phyloP scores from a whole-genome alignment of 2,113 vertebrate genomes.

The Tor tambroides region DNA sequence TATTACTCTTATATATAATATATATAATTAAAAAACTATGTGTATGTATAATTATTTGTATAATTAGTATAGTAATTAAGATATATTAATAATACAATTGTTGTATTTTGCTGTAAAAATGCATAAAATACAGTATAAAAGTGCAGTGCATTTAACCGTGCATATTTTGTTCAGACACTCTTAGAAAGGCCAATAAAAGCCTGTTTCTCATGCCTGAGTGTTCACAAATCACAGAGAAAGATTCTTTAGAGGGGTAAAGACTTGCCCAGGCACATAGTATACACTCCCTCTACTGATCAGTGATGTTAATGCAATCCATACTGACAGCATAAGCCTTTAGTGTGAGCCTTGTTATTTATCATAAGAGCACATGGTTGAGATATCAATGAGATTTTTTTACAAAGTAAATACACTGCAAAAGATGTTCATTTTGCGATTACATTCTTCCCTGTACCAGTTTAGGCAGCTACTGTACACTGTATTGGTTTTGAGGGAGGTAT shows the following conservation, averaged over 20 bases:
- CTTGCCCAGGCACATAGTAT: neutral
- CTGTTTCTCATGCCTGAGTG: neutral
- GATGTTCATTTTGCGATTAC: neutral
- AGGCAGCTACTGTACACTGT: neutral
- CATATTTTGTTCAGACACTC: neutral
- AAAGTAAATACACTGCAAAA: neutral
- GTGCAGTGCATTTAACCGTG: neutral
- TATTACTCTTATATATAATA: too few species aligned
- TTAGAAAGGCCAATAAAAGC: neutral
- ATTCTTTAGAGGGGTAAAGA: neutral
- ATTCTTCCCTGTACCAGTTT: neutral
- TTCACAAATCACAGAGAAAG: neutral
- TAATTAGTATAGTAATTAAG: neutral
- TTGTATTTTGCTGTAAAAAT: neutral
- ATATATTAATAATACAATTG: neutral
- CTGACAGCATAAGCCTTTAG: neutral
- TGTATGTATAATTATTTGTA: too few species aligned
- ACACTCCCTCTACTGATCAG: slow-evolving; percentile 38
- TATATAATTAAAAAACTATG: too few species aligned
- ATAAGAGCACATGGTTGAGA: neutral
- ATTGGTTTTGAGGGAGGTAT: slow-evolving; percentile 38
- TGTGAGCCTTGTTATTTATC: neutral
- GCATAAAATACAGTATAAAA: neutral
- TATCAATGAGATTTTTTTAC: neutral
- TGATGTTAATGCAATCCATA: slow-evolving; percentile 10